These are phyloP conservation scores for Orbicella faveolata DNA, from an alignment of 64 coral and sea anemone genomes.

Conservation along the genomic window DNA sequence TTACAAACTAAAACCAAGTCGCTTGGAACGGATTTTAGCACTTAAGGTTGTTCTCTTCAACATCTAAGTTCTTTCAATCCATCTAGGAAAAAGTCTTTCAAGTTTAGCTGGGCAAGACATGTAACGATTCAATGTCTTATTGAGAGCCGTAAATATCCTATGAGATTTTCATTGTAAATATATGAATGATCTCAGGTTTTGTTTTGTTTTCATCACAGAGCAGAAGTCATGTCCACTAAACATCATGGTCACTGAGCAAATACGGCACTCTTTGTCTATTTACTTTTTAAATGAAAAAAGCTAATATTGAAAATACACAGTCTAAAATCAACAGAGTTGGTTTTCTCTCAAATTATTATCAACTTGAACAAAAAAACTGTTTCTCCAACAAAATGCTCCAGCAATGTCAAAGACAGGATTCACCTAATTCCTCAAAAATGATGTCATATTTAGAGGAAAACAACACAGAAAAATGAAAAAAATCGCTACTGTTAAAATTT, in stretches of 20 bases:
- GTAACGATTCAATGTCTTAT: background rate
- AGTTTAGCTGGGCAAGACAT: background rate
- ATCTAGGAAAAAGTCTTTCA: background rate
- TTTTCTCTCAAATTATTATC: background rate
- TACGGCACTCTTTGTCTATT: background rate
- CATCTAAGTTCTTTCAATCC: background rate
- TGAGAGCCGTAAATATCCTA: background rate
- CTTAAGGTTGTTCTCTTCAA: background rate
- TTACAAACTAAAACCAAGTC: background rate
- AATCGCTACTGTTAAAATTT: background rate
- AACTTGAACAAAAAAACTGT: too few species aligned
- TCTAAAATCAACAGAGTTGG: background rate
- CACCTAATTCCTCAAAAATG: slow-evolving; percentile 14
- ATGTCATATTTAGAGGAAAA: background rate
- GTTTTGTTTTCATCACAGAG: background rate
- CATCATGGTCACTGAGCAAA: background rate
- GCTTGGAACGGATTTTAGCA: background rate
- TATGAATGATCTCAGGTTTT: background rate
- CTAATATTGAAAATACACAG: background rate
- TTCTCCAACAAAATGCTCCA: background rate
- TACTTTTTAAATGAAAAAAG: background rate
- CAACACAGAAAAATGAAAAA: background rate
- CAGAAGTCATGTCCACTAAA: background rate
- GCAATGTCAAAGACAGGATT: background rate
- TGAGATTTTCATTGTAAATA: background rate